These are phyloP conservation scores for Dysmachus trigonus DNA, from an alignment of 2,888 invertebrate species.

Conservation along the genomic window DNA sequence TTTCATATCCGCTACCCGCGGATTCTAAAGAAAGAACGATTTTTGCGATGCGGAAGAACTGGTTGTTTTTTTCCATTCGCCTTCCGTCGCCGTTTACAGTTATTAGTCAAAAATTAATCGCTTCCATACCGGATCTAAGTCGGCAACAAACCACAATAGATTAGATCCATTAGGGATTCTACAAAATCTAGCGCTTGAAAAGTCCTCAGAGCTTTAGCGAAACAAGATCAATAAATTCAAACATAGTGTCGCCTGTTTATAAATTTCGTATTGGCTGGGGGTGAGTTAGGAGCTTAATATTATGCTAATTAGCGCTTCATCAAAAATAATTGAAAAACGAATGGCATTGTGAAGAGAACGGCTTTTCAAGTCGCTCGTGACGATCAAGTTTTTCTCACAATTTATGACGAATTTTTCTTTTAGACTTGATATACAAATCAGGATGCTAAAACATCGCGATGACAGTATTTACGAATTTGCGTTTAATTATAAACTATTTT, in stretches of 20 bases:
- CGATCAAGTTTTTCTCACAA: not conserved
- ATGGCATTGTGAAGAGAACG: not conserved
- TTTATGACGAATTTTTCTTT: slow-evolving; percentile 22
- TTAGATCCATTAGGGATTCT: not conserved
- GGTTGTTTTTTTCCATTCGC: not conserved
- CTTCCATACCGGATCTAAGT: slow-evolving; percentile 30
- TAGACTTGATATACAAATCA: slow-evolving; percentile 24
- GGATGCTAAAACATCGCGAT: not conserved
- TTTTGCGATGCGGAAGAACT: not conserved
- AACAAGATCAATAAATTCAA: slow-evolving; percentile 19
- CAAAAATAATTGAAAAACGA: slow-evolving; percentile 20
- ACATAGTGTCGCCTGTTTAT: not conserved
- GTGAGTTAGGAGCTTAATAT: not conserved
- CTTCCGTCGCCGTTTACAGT: slow-evolving; percentile 8
- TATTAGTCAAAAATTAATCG: not conserved
- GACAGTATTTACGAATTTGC: not conserved
- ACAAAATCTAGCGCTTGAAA: not conserved
- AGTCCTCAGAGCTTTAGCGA: not conserved
- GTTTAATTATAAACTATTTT: not conserved
- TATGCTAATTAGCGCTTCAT: slow-evolving; percentile 10
- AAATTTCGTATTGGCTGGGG: not conserved
- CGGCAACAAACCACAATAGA: not conserved
- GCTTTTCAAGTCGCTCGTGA: not conserved
- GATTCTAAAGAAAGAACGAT: not conserved
- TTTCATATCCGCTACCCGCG: not conserved